Base-by-base conservation (phyloP, 2,797 vertebrate species). In the Benthosema pterotum region DNA sequence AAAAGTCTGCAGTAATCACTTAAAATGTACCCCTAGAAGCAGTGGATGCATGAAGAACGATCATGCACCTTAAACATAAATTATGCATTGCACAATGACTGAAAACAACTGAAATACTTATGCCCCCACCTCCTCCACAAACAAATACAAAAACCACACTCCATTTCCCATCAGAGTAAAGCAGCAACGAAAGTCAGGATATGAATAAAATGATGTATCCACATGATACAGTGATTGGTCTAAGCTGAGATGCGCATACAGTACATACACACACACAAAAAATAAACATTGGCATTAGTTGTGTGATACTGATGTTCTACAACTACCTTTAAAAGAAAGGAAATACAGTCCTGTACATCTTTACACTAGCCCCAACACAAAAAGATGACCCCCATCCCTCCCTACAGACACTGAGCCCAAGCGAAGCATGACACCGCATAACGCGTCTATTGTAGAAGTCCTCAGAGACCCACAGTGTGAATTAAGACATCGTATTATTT, bases 401-500 rank as follows among this genome's bases (percentile, higher is more conserved):
- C 57, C 43, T 43, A 46, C 46, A 63, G 52, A 70, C 70, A 73
- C 69, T 57, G 58, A 69, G 72, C 47, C 3, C 51, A 9, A 55
- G 55, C 57, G 72, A 70, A 45, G 63, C 69, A 71, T n/a, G 72
- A 65, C 58, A 63, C 51, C 67, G 52, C 42, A 51, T 2, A 22
- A 52, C 2, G 61, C 25, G 49, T 50, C 6, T 4, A 57, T 62
- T 61, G 58, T 2, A 63, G 42, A 57, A 75, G 46, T 59, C 38
- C 53, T 60, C 67, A 66, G 52, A 74, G 69, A 82, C 73, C 79
- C 84, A 84, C 84, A 83, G 85, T 85, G 82, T 79, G 75, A 80
- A 83, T 71, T 83, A 91, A 91, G 88, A 87, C 86, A 84, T 86
- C 60, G 32, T 58, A 66, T 83, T 79, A n/a, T n/a, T n/a, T 84